phyloP scores from a whole-genome alignment of 2,113 vertebrate species.

The Empidonax alnorum region DNA sequence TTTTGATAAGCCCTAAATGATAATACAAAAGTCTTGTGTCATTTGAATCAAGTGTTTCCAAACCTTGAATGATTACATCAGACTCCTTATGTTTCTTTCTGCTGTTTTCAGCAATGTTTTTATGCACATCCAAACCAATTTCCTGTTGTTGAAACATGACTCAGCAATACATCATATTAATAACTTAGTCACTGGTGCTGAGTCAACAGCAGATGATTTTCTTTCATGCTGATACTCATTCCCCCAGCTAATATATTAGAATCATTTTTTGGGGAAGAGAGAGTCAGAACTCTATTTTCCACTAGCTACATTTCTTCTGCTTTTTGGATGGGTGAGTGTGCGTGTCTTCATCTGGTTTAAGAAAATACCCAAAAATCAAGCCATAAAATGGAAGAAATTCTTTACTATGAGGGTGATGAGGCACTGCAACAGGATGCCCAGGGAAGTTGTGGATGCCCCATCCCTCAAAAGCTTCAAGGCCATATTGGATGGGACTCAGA shows the following conservation, averaged over 20 bases:
- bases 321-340: neutral
- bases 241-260: neutral
- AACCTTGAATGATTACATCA: neutral
- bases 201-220: neutral
- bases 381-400: neutral
- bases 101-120: neutral
- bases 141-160: accelerated
- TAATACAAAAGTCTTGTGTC: neutral
- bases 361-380: neutral
- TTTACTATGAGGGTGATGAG: neutral
- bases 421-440: neutral
- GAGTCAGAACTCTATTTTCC: neutral
- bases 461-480: neutral
- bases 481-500: neutral
- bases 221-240: neutral
- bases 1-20: neutral
- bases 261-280: neutral
- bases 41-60: neutral
- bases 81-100: neutral
- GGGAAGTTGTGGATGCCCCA: neutral
- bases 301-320: neutral
- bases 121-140: neutral
- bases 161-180: neutral
- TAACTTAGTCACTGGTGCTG: neutral
- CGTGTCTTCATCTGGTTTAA: neutral